A percentile compares a stretch with the other conserved stretches of the same genome.
Conservation (phyloP, 2,797 vertebrate genomes). For the Steatocranus sp. region DNA sequence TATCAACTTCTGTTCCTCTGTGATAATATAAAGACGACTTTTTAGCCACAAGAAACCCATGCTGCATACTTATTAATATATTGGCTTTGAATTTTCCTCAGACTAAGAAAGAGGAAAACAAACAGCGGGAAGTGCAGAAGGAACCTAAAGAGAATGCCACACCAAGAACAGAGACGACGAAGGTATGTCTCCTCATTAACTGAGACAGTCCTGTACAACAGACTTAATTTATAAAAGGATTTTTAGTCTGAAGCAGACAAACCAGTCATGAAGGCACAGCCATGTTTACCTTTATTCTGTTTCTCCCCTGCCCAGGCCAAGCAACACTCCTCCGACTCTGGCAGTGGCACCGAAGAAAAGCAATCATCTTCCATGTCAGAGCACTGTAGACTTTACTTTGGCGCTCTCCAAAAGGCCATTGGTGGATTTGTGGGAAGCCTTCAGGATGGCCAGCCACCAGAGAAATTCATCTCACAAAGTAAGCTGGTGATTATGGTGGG, state of each 20-base stretch:
- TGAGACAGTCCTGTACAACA: background rate
- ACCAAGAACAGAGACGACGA: conserved; percentile 8
- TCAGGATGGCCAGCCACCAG: conserved; percentile 77
- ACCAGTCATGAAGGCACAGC: background rate
- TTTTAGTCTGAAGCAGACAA: background rate
- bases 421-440: conserved; percentile 75
- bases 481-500: conserved; percentile 95
- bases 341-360: conserved; percentile 1
- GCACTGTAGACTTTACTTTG: conserved; percentile 88
- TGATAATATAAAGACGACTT: background rate
- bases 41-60: background rate
- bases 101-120: conserved; percentile 72
- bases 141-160: conserved; percentile 24
- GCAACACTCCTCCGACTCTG: background rate
- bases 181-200: conserved; percentile 13
- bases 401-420: conserved; percentile 88
- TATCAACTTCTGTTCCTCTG: conserved; percentile 27
- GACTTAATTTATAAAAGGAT: background rate
- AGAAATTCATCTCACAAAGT: conserved; percentile 88
- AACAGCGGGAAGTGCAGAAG: conserved; percentile 32
- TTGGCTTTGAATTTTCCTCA: conserved; percentile 25
- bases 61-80: background rate
- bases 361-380: conserved; percentile 58
- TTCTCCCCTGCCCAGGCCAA: conserved; percentile 10
- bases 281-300: background rate